Conservation (phyloP, 2,797 vertebrate species). For the Galaxias olidus region DNA sequence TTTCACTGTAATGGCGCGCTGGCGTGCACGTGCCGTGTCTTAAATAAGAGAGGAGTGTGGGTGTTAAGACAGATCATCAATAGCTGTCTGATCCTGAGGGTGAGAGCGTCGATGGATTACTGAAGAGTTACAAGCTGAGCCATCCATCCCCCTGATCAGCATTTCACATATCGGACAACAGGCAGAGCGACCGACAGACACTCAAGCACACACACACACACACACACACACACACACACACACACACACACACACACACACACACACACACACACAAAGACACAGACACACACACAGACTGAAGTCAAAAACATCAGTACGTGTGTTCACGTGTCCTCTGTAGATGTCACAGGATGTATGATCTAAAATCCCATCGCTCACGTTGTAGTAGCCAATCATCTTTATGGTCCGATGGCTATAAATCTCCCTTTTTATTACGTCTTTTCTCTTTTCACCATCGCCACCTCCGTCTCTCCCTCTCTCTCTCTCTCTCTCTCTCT, state of each 20-base stretch:
- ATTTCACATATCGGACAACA: background rate
- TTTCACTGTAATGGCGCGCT: constrained; percentile 10
- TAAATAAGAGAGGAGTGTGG: constrained; percentile 34
- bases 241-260: constrained; percentile 1
- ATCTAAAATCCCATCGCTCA: constrained; percentile 12
- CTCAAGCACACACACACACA: background rate
- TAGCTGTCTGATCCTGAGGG: constrained; percentile 30
- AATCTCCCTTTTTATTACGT: constrained; percentile 55
- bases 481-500: constrained; percentile 7
- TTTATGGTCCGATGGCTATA: constrained; percentile 51
- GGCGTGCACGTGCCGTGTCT: constrained; percentile 1
- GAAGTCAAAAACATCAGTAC: background rate
- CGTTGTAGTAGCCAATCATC: constrained; percentile 51
- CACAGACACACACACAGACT: background rate
- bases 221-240: background rate
- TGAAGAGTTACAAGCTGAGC: constrained; percentile 16
- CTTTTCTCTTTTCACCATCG: constrained; percentile 20
- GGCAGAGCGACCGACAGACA: background rate
- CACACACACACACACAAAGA: background rate
- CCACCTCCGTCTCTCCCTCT: constrained; percentile 26
- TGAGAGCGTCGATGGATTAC: constrained; percentile 51
- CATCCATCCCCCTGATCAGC: constrained; percentile 3
- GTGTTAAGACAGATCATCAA: constrained; percentile 39
- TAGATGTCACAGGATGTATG: constrained; percentile 13
- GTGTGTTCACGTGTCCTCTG: constrained; percentile 6